Evolutionary conservation across 30 jellyfish, hydroid and myxozoan genomes (phyloP), one percentile per base, ranked within the genome.

Genomic region (Catostylus mosaicus): DNA sequence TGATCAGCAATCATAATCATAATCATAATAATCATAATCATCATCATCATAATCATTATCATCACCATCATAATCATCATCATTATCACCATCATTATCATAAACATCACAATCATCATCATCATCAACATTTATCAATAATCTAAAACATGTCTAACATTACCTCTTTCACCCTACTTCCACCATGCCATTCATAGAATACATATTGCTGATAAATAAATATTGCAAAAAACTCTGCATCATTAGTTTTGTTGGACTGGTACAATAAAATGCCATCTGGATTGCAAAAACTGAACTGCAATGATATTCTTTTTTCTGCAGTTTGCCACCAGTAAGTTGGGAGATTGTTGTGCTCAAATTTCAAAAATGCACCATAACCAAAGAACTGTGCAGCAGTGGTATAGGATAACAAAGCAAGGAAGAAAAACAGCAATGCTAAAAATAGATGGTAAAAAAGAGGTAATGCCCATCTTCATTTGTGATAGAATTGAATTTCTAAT

Each of bases 101-200:
- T 5, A 40, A 40, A 40, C 14, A 14, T 7, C 14, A 40, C 54
- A 40, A 40, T 40, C 54, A 40, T 5, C 11, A 5, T 40, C 7
- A 7, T 5, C 54, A 5, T 7, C 14, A 40, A 14, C 54, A 40
- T 5, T 40, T 5, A 40, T 14, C 14, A 7, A 40, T 10, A 5
- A 27, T 2, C 30, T 18, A 27, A 12, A 59, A 1, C 71, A 22
- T 12, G 38, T n/a, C 5, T 11, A n/a, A 18, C 5, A 59, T 1
- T 59, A 82, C 92, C 92, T 82, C 92, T 72, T 82, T 82, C 20
- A 82, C 92, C 16, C 66, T 68, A 22, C n/a, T 27, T 33, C 67
- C 59, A 11, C 92, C 78, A 38, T 75, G 92, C 92, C 92, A 82
- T 72, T 82, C 92, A 40, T 61, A 68, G 47, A 82, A 68, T 20